Base-by-base conservation (phyloP, 2,797 vertebrate species). In the Streptopelia turtur region DNA sequence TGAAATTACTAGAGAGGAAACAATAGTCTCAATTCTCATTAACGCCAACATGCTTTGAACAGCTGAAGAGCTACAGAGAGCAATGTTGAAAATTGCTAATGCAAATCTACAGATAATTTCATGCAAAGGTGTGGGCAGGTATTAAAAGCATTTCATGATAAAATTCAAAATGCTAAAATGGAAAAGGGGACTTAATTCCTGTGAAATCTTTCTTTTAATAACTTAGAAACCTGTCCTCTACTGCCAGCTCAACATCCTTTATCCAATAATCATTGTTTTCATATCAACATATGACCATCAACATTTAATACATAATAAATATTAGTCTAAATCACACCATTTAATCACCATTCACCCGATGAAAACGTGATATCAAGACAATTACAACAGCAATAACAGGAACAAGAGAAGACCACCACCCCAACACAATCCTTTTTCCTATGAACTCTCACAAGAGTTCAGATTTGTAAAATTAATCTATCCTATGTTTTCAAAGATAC, bases 1-100 rank as follows among this genome's bases (percentile, higher is more conserved):
- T 85, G 86, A 88, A 96, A 79, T 69, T 83, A 82, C 61, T 30
- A 45, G 23, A 55, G 71, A 82, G 35, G 11, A 94, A 93, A 82
- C 39, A 82, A 52, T 25, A n/a, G n/a, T 83, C 61, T 74, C 55
- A 50, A 28, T 35, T 91, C 69, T 88, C 52, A 70, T 86, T 90
- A 93, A 57, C 0, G 0, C 11, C 68, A 86, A 28, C n/a, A 63
- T 50, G 47, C 37, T 45, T 56, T 84, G 49, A 88, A 55, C 20
- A 95, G 35, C 50, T 71, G 49, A 87, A 96, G 33, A 92, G 33
- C 37, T 75, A 78, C 5, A 56, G 33, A 87, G 39, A 69, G 10
- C 25, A 15, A 56, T 10, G 10, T 0, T 86, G n/a, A 57, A 72
- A 86, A 31, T 3, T 45, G 31, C 55, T 71, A 16, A 63, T 21